phyloP scores from a whole-genome alignment of 2,113 vertebrate genomes.

The Anolis sagrei region DNA sequence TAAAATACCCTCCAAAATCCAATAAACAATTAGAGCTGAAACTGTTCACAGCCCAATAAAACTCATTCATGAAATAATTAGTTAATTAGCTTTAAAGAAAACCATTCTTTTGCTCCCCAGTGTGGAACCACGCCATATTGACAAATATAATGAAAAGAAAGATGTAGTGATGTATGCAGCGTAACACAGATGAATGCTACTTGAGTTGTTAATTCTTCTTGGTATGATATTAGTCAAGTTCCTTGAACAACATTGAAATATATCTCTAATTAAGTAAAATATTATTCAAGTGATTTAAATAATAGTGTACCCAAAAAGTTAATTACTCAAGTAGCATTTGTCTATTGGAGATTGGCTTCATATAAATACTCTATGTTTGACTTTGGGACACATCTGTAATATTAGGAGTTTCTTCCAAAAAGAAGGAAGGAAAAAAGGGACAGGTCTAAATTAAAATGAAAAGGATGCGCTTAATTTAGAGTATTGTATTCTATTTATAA shows the following conservation, averaged over 20 bases:
- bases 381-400: constrained; percentile 1
- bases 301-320: constrained; percentile 31
- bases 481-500: rapidly evolving
- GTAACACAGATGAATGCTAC: constrained; percentile 70
- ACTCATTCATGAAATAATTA: constrained; percentile 75
- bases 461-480: constrained; percentile 1
- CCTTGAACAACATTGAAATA: constrained; percentile 63
- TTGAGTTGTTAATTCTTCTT: constrained; percentile 60
- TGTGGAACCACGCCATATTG: constrained; percentile 62
- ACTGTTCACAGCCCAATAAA: constrained; percentile 60
- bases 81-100: constrained; percentile 75
- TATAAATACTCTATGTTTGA: constrained; percentile 18
- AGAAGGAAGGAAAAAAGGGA: neutral
- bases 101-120: constrained; percentile 69
- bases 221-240: constrained; percentile 59
- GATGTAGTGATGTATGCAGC: constrained; percentile 49
- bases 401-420: neutral
- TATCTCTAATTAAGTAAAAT: constrained; percentile 64
- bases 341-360: too few species aligned
- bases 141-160: constrained; percentile 61
- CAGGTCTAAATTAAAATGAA: neutral
- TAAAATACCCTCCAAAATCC: neutral
- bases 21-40: constrained; percentile 16
- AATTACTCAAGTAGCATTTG: constrained; percentile 61
- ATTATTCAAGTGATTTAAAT: neutral